Conservation (phyloP, 1,140 invertebrate species). For the Drosophila bocqueti region DNA sequence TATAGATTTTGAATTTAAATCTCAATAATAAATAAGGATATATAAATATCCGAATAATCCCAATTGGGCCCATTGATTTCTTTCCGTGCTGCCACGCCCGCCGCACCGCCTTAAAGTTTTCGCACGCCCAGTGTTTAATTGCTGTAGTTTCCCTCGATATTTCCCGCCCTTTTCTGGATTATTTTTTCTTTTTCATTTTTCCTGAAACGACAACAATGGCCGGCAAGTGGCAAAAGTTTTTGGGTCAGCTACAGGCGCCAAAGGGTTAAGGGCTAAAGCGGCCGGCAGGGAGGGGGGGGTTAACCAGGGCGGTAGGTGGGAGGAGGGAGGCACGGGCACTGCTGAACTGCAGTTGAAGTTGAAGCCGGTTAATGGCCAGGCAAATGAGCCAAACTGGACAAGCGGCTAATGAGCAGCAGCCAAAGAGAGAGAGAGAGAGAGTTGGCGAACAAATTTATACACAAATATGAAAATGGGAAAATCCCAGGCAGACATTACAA, state of each 20-base stretch:
- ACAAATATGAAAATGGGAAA: slow-evolving; percentile 35
- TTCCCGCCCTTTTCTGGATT: slow-evolving; percentile 15
- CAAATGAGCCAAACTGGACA: slow-evolving; percentile 67
- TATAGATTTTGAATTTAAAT: too few species aligned
- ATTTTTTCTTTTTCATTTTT: background rate
- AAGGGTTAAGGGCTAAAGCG: slow-evolving; percentile 59
- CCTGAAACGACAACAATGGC: slow-evolving; percentile 71
- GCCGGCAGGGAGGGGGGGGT: background rate
- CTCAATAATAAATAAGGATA: background rate
- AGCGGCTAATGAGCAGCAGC: slow-evolving; percentile 73
- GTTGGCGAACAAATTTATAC: slow-evolving; percentile 38
- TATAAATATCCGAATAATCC: background rate
- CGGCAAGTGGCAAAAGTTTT: slow-evolving; percentile 74
- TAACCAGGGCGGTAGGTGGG: background rate
- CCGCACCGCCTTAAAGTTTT: slow-evolving; percentile 51
- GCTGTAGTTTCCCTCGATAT: slow-evolving; percentile 53
- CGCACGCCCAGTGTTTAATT: slow-evolving; percentile 75
- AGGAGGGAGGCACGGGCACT: background rate
- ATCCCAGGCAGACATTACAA: slow-evolving; percentile 28
- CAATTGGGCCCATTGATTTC: background rate
- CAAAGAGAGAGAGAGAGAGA: slow-evolving; percentile 14
- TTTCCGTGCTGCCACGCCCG: slow-evolving; percentile 7
- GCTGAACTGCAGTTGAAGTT: slow-evolving; percentile 44
- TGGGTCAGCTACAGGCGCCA: slow-evolving; percentile 50
- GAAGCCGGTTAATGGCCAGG: slow-evolving; percentile 73